These are phyloP conservation scores for Eustalomyia histrio DNA, from an alignment of 2,888 invertebrate genomes.

Conservation along the genomic window DNA sequence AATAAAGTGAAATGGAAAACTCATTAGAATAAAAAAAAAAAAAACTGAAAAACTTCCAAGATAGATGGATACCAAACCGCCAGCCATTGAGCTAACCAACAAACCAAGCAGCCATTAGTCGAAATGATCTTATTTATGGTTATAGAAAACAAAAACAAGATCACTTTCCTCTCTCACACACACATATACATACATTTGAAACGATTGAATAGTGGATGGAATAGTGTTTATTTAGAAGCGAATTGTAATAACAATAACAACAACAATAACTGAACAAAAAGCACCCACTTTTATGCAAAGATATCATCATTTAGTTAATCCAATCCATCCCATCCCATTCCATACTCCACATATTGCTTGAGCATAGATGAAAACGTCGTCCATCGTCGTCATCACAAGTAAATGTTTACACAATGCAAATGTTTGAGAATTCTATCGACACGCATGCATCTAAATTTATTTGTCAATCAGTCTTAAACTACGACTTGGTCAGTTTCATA, in stretches of 20 bases:
- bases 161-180: constrained; percentile 60
- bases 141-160: constrained; percentile 65
- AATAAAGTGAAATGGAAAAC: constrained; percentile 66
- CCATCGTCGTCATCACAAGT: not conserved
- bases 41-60: constrained; percentile 28
- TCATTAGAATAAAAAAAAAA: constrained; percentile 57
- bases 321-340: constrained; percentile 57
- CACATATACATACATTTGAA: not conserved
- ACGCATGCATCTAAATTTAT: constrained; percentile 66
- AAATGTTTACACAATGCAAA: constrained; percentile 47
- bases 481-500: constrained; percentile 66
- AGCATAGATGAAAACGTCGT: constrained; percentile 7
- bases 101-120: constrained; percentile 55
- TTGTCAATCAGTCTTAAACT: constrained; percentile 67
- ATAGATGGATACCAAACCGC: constrained; percentile 24
- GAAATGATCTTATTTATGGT: constrained; percentile 65
- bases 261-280: not conserved
- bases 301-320: constrained; percentile 63
- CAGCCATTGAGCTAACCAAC: not conserved
- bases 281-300: constrained; percentile 39
- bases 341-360: not conserved
- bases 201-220: not conserved
- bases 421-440: constrained; percentile 66
- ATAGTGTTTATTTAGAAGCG: not conserved
- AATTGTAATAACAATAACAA: not conserved